Conservation (phyloP, 2,888 invertebrate genomes). For the Crioceris asparagi region DNA sequence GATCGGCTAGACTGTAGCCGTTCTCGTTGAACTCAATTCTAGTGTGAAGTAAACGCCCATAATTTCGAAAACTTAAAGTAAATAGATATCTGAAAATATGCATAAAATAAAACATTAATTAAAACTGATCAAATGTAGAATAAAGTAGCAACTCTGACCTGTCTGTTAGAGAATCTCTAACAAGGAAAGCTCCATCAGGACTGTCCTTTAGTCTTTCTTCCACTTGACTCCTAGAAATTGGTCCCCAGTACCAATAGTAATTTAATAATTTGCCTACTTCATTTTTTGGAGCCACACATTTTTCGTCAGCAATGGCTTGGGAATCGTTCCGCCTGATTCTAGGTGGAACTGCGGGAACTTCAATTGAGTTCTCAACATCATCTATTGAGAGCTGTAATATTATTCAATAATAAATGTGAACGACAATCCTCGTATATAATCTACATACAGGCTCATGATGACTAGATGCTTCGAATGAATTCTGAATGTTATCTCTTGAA, state of each 20-base stretch:
- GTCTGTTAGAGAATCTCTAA: slow-evolving; percentile 66
- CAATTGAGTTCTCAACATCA: too few species aligned
- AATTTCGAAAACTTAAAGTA: slow-evolving; percentile 61
- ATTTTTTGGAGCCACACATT: slow-evolving; percentile 25
- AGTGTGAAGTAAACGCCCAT: slow-evolving; percentile 58
- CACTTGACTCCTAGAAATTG: slow-evolving; percentile 60
- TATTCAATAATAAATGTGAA: too few species aligned
- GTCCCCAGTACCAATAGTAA: slow-evolving; percentile 75
- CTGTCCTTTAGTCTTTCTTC: slow-evolving; percentile 56
- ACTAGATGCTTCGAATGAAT: too few species aligned
- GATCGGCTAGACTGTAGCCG: slow-evolving; percentile 22
- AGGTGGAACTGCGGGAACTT: too few species aligned
- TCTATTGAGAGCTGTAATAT: too few species aligned
- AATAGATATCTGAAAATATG: slow-evolving; percentile 44
- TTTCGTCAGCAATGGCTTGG: too few species aligned
- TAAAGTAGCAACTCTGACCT: slow-evolving; percentile 31
- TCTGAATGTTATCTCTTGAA: too few species aligned
- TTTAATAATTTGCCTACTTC: slow-evolving; percentile 36
- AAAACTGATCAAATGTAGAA: too few species aligned
- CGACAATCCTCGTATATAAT: too few species aligned
- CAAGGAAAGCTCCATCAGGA: slow-evolving; percentile 66
- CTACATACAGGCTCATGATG: too few species aligned
- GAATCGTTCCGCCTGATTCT: too few species aligned
- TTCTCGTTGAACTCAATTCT: slow-evolving; percentile 60
- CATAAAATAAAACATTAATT: slow-evolving; percentile 2